Base-by-base conservation (phyloP, 2,113 vertebrate genomes). In the Serilophus lunatus region DNA sequence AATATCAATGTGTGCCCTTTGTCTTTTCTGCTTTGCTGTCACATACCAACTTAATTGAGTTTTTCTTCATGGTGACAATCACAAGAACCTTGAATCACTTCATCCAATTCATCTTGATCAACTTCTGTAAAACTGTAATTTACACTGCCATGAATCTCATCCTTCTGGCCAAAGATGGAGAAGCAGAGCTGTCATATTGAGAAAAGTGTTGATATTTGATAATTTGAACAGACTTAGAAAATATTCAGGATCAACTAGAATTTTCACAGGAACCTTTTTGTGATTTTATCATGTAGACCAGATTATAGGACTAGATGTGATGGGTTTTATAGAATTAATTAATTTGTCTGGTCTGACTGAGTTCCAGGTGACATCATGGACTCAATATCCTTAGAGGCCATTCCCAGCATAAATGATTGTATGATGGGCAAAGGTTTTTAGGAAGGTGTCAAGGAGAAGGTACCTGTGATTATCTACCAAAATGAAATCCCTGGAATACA, bases 401-500 rank as follows among this genome's bases (percentile, higher is more conserved):
- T 49, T 40, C 31, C 23, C 45, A 61, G 24, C 18, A 18, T 49
- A 13, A 69, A 33, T 29, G 47, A 18, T 42, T 64, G 24, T 35
- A 2, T 54, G 40, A 45, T 56, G 50, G 49, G 18, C 24, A 25
- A 8, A 64, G 18, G 15, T 16, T 77, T 66, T 59, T 33, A 50
- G 10, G 49, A 64, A 87, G 24, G 22, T 45, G 17, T 50, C 22
- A 13, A 0, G 3, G 45, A 54, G 28, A 12, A 53, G 25, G 26
- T 49, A 5, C 17, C n/a, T 38, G 1, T 17, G 5, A 1, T 20
- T 22, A 8, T 33, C 31, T 90, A 50, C 44, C n/a, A 20, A 4
- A 0, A 7, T 61, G 29, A 42, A 0, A 1, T 17, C 19, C 23
- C 7, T 64, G 65, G 28, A 35, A 16, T 7, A 23, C 1, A 1